Percentiles rank a stretch among this genome's conserved stretches.
phyloP scores from a whole-genome alignment of 1,140 invertebrate genomes.

The Babylonia areolata region DNA sequence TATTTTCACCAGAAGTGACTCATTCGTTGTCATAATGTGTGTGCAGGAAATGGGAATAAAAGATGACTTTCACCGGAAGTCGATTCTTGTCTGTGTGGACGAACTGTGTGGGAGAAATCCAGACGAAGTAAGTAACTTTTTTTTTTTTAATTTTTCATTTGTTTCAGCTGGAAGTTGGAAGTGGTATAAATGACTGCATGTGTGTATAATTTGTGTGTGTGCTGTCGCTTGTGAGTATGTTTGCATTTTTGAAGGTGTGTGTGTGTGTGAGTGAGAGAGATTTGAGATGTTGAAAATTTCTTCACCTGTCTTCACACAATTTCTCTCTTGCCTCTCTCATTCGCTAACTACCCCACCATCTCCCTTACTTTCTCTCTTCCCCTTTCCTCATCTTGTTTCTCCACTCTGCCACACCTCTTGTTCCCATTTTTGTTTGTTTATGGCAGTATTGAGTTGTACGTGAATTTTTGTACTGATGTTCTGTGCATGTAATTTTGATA shows the following conservation, averaged over 20 bases:
- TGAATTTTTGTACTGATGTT: too few relatives aligned
- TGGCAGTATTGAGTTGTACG: too few relatives aligned
- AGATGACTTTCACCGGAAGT: constrained; percentile 86
- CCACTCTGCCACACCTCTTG: too few relatives aligned
- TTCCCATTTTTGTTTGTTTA: too few relatives aligned
- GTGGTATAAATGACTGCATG: not conserved
- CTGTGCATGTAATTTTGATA: too few relatives aligned
- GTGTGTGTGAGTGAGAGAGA: not conserved
- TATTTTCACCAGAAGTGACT: too few relatives aligned
- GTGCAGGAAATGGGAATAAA: constrained; percentile 86
- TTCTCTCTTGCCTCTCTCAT: too few relatives aligned
- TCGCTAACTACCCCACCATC: too few relatives aligned
- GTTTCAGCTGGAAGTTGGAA: too few relatives aligned
- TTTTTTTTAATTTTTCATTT: not conserved
- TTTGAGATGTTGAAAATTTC: not conserved
- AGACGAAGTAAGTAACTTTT: constrained; percentile 66
- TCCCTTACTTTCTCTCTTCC: too few relatives aligned
- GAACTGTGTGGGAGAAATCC: constrained; percentile 80
- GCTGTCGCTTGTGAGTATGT: not conserved
- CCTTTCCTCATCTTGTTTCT: too few relatives aligned
- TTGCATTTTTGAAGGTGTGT: not conserved
- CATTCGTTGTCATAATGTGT: constrained; percentile 32
- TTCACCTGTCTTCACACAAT: not conserved
- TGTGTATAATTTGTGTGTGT: not conserved
- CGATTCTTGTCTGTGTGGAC: constrained; percentile 84